phyloP scores from a whole-genome alignment of 2,888 invertebrate genomes.

The Troides aeacus region DNA sequence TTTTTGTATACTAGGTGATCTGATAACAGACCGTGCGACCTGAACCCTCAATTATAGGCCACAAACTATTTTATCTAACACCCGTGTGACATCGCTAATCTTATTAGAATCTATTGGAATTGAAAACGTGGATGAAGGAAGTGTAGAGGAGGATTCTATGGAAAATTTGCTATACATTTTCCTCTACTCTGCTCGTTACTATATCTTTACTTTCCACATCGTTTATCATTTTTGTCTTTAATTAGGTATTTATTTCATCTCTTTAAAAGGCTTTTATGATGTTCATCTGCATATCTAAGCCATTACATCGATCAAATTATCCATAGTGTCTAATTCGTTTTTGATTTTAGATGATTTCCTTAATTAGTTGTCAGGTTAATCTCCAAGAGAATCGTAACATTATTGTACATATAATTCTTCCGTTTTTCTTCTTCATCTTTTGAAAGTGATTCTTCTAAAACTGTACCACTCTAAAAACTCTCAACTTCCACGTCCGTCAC shows the following conservation, averaged over 20 bases:
- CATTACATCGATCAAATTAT: no score
- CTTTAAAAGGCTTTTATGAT: no score
- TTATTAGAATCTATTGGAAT: constrained; percentile 78
- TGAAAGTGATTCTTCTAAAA: constrained; percentile 7
- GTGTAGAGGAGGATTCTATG: constrained; percentile 17
- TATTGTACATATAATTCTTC: background rate
- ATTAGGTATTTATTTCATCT: no score
- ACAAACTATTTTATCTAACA: constrained; percentile 79
- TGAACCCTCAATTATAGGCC: constrained; percentile 76
- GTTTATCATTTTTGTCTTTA: no score
- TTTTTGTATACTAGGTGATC: constrained; percentile 38
- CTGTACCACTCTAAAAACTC: constrained; percentile 1
- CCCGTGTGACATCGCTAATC: constrained; percentile 77
- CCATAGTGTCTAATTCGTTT: no score
- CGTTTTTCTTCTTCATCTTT: background rate
- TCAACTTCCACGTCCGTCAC: constrained; percentile 33
- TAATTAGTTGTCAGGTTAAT: no score
- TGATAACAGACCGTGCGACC: constrained; percentile 47
- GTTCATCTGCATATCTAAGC: no score
- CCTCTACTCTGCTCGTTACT: no score
- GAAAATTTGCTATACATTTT: no score
- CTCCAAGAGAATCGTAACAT: background rate
- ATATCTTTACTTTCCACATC: no score
- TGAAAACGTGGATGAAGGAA: constrained; percentile 54
- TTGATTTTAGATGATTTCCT: no score